Base-by-base conservation (phyloP, 2,113 vertebrate species). In the Stercorarius parasiticus region DNA sequence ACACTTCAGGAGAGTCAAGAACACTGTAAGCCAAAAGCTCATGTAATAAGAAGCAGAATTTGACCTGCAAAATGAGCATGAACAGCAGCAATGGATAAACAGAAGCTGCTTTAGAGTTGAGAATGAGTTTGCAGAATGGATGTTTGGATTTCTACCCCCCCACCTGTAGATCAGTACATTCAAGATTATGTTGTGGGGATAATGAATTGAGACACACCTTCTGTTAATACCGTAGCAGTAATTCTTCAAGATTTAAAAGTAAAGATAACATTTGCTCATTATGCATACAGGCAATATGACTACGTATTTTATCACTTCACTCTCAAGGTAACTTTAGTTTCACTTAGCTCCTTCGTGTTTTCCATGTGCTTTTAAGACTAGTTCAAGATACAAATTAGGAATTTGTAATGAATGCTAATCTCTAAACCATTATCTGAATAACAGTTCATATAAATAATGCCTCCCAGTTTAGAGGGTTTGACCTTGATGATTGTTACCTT, bases 21-120 rank as follows among this genome's bases (percentile, higher is more conserved):
- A 47, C 10, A 74, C 74, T 0, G 0, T 22, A 82, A 50, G 18
- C 25, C 36, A 81, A 58, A 77, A 52, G 27, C 16, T 8, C 58
- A 21, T 32, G 38, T 26, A 73, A 71, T 14, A 42, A 59, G 61
- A 69, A 40, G 8, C 55, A 89, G 67, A 83, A 78, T 81, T 58
- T 53, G 22, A 71, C 73, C 34, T 71, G 47, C 32, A 45, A 86
- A 90, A 77, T n/a, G 34, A 77, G 18, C 36, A 55, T 5, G 13
- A 73, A 34, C 27, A 71, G 15, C 38, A 93, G n/a, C 30, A 78
- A 62, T 4, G 0, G 3, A 66, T 61, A 72, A 82, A 76, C 1
- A 71, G 45, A 72, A 88, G 11, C 34, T 62, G 13, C 27, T 83
- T 66, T 23, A 58, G 40, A 26, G 3, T 2, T 65, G 25, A 64